Conservation (phyloP, 1,140 invertebrate genomes). For the Metopolophium dirhodum region DNA sequence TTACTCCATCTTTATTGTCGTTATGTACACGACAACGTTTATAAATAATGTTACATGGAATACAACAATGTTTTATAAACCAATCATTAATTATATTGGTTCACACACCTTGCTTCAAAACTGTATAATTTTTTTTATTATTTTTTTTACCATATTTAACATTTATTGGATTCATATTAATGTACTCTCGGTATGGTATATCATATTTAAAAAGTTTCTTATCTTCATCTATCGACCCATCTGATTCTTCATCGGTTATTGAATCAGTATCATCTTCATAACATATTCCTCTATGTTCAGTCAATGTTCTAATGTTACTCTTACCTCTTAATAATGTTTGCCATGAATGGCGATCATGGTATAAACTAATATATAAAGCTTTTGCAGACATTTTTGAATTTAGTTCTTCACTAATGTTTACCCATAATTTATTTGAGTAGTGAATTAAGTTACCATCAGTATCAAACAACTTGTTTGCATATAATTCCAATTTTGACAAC, state of each 20-base stretch:
- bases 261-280: not conserved
- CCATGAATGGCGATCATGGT: not conserved
- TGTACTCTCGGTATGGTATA: not conserved
- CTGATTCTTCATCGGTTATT: not conserved
- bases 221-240: not conserved
- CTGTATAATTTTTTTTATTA: not conserved
- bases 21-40: slow-evolving; percentile 13
- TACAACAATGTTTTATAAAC: not conserved
- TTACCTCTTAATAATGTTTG: not conserved
- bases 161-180: not conserved
- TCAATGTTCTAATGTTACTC: no score
- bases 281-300: not conserved
- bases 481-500: no score
- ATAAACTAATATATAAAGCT: not conserved
- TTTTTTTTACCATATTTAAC: not conserved
- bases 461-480: not conserved
- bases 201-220: no score
- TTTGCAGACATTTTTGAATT: not conserved
- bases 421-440: not conserved
- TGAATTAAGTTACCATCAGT: not conserved
- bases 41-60: not conserved
- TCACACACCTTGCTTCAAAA: not conserved
- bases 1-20: not conserved
- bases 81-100: not conserved
- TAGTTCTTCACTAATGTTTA: not conserved